Evolutionary conservation across 2,888 invertebrate genomes (phyloP), one percentile per base, ranked within the genome.

Genomic region (Onthophagus sagittarius): DNA sequence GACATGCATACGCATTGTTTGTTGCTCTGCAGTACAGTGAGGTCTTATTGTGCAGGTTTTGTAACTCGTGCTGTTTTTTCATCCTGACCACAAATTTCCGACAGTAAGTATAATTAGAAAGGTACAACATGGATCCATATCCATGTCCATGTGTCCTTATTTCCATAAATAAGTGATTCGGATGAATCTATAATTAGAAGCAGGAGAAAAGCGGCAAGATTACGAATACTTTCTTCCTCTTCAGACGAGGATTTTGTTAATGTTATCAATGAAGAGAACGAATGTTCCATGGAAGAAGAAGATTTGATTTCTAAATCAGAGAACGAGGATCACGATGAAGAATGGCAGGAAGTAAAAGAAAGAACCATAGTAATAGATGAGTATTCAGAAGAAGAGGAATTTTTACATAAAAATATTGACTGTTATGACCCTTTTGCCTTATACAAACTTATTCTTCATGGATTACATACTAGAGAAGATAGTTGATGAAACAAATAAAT

Each of bases 271-370:
- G 70, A 70, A 39, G 32, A 7, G 63, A 63, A n/a, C 11, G 63
- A 63, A 15, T 63, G 63, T 63, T 63, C 63, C 63, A 4, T n/a
- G 5, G 63, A 63, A 5, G 63, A 63, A 15, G n/a, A n/a, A n/a
- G n/a, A n/a, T n/a, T n/a, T n/a, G n/a, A n/a, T n/a, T n/a, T n/a
- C n/a, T n/a, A n/a, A 63, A 63, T 63, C 15, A 63, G 63, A 4
- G 63, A 63, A 63, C 63, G 63, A 63, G 39, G 70, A 70, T 13
- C 9, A 70, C 32, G 70, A 70, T 70, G 13, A 39, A 39, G 32
- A 70, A 39, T 33, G 53, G 39, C 70, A 70, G 70, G 53, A 70
- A 70, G 53, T 70, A 70, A 70, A 53, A 70, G 39, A 53, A 70
- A 70, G 11, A 70, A 70, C 39, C 53, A 9, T 53, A 33, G 53